phyloP scores from a whole-genome alignment of 2,113 vertebrate species.

The Paramisgurnus dabryanus region DNA sequence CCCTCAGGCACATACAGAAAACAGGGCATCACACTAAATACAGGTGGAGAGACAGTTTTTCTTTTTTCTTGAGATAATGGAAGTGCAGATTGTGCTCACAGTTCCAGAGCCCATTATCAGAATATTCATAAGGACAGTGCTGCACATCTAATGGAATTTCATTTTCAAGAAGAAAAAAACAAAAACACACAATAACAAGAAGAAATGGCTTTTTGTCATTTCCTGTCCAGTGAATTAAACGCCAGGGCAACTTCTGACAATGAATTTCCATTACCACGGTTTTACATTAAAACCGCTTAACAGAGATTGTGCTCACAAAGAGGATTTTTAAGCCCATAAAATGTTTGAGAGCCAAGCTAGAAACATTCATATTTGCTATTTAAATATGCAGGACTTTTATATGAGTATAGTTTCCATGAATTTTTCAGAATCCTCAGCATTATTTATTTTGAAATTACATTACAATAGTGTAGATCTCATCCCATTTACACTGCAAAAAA shows the following conservation, averaged over 20 bases:
- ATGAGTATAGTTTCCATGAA: too few relatives aligned
- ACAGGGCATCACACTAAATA: background rate
- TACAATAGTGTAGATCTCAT: too few relatives aligned
- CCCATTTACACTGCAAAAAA: too few relatives aligned
- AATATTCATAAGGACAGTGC: background rate
- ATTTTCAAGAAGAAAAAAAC: background rate
- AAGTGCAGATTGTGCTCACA: conserved; percentile 1
- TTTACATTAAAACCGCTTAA: background rate
- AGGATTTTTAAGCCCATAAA: background rate
- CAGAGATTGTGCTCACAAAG: background rate
- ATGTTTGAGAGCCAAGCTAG: background rate
- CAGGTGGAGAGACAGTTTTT: background rate
- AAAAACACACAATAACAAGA: background rate
- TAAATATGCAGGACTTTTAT: too few relatives aligned
- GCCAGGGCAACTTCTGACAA: background rate
- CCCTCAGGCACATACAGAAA: background rate
- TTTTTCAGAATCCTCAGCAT: too few relatives aligned
- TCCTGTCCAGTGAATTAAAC: background rate
- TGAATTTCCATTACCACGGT: background rate
- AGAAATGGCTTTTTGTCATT: conserved; percentile 1
- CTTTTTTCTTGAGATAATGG: background rate
- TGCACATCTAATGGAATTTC: conserved; percentile 1
- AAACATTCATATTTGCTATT: too few relatives aligned
- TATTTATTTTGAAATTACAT: too few relatives aligned
- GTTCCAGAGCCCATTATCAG: background rate